phyloP scores from a whole-genome alignment of 1,140 invertebrate species.

The Leptonema lineaticorne region DNA sequence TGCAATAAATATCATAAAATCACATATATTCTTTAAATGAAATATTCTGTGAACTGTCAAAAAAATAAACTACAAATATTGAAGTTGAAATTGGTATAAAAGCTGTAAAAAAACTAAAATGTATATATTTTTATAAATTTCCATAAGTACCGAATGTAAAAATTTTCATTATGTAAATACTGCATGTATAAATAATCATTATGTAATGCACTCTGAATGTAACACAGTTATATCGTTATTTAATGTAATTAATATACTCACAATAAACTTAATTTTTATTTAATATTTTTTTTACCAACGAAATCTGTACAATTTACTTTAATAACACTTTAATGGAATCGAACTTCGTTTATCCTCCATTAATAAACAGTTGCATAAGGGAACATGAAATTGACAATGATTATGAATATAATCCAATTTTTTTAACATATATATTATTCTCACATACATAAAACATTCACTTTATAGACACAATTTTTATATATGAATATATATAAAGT shows the following conservation, averaged over 20 bases:
- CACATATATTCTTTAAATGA: too few relatives aligned
- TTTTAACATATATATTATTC: slow-evolving; percentile 19
- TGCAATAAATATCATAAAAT: too few relatives aligned
- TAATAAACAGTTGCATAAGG: slow-evolving; percentile 14
- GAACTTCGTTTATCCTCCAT: too few relatives aligned
- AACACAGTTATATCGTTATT: background rate
- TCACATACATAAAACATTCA: slow-evolving; percentile 28
- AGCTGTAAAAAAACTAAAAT: too few relatives aligned
- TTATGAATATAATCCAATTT: slow-evolving; percentile 28
- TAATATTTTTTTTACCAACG: too few relatives aligned
- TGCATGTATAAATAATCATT: background rate
- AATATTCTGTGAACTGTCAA: too few relatives aligned
- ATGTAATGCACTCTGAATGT: background rate
- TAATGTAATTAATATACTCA: too few relatives aligned
- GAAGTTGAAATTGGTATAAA: too few relatives aligned
- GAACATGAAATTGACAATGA: slow-evolving; percentile 29
- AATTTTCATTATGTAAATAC: background rate
- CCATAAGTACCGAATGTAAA: background rate
- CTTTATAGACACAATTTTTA: slow-evolving; percentile 17
- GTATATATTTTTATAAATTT: too few relatives aligned
- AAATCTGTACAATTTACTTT: background rate
- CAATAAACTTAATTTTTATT: too few relatives aligned
- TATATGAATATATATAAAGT: slow-evolving; percentile 13
- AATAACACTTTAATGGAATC: background rate
- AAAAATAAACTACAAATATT: too few relatives aligned